Base-by-base conservation (phyloP, 2,113 vertebrate species). In the Platysternon megacephalum region DNA sequence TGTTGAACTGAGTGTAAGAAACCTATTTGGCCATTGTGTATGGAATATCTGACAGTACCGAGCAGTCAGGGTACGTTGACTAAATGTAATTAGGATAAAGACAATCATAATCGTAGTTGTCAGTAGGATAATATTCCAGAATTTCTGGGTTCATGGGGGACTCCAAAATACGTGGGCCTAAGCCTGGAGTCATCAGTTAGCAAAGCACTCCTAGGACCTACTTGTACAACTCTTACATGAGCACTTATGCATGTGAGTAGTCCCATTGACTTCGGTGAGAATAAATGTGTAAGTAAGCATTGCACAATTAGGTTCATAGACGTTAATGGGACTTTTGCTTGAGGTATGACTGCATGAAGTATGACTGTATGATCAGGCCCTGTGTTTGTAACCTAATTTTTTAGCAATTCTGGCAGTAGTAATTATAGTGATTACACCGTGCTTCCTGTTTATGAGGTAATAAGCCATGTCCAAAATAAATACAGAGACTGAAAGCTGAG, bases 361-460 rank as follows among this genome's bases (percentile, higher is more conserved):
- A 97, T 89, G 84, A 79, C 46, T 85, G 56, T 65, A 58, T 97
- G 90, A 97, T 91, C 87, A 94, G 95, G 89, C 81, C 90, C 79
- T 86, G 19, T 3, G 1, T 95, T 95, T 91, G 96, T 94, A 95
- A 3, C 88, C 96, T 97, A 56, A 7, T 93, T 86, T 93, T 93
- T 96, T 95, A 91, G 90, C 86, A 0, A n/a, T 94, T 93, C 94
- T 93, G 95, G 65, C 61, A 93, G 93, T 89, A 74, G 56, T 94
- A 89, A 97, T 97, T 97, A 95, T 96, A 95, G 95, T 95, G 4
- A 90, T 65, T 96, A 93, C 32, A 87, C 91, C 85, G 83, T 96
- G 94, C 96, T 97, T 97, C 97, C 90, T 90, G 97, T 94, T 95
- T 92, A 89, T 95, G 94, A 93, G 90, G 89, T 91, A 94, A 82